Conservation (phyloP, 37 sponge, comb jelly and placozoan genomes). For the Dysidea cf. avara region DNA sequence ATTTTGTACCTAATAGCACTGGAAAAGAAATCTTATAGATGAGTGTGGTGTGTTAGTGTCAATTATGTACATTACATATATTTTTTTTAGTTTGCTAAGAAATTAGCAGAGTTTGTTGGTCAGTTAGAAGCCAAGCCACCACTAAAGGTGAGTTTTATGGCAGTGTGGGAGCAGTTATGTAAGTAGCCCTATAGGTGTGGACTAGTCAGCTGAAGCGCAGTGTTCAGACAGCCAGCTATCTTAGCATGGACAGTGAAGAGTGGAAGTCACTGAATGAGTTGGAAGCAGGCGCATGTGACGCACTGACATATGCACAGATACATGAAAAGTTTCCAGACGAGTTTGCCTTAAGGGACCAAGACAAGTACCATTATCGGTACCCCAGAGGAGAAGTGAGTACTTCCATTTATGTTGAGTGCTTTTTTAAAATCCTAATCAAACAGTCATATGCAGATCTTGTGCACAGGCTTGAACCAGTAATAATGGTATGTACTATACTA, state of each 20-base stretch:
- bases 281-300: constrained; percentile 96
- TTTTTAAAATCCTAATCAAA: constrained; percentile 4
- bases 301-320: constrained; percentile 92
- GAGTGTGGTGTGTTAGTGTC: too few relatives aligned
- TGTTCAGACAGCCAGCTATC: constrained; percentile 75
- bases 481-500: constrained; percentile 74
- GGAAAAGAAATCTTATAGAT: too few relatives aligned
- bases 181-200: constrained; percentile 73
- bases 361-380: constrained; percentile 95
- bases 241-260: constrained; percentile 34
- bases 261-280: constrained; percentile 95
- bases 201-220: constrained; percentile 97
- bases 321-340: constrained; percentile 84
- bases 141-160: constrained; percentile 50
- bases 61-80: not conserved
- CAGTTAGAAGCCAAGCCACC: constrained; percentile 54
- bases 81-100: constrained; percentile 64
- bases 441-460: constrained; percentile 93
- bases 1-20: too few relatives aligned
- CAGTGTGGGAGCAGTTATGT: not conserved
- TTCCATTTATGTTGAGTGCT: not conserved
- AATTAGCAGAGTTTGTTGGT: constrained; percentile 73
- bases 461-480: constrained; percentile 91
- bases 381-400: constrained; percentile 75
- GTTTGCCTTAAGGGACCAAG: constrained; percentile 93